phyloP scores from a whole-genome alignment of 1,140 invertebrate species.

The Caenorhabditis inopinata region DNA sequence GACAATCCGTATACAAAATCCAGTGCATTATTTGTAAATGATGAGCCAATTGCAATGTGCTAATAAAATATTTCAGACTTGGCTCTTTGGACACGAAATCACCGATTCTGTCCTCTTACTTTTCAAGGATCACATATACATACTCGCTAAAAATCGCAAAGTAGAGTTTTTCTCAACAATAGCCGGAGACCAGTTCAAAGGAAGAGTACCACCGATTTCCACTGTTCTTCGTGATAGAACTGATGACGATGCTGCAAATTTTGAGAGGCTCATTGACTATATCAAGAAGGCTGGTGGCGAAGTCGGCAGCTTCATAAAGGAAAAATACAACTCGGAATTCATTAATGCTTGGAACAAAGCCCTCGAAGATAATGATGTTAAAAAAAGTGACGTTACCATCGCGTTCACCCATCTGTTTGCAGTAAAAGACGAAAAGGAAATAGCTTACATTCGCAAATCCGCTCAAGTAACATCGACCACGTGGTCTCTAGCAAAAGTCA shows the following conservation, averaged over 20 bases:
- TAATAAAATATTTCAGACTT: not conserved
- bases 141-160: slow-evolving; percentile 95
- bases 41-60: no score
- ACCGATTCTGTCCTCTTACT: not conserved
- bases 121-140: slow-evolving; percentile 72
- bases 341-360: slow-evolving; percentile 83
- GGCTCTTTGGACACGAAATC: slow-evolving; percentile 1
- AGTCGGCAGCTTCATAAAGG: not conserved
- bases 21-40: not conserved
- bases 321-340: slow-evolving; percentile 85
- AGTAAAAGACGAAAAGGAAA: slow-evolving; percentile 89
- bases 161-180: slow-evolving; percentile 91
- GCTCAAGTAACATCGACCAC: slow-evolving; percentile 88
- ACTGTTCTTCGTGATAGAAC: slow-evolving; percentile 86
- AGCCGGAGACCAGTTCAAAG: slow-evolving; percentile 79
- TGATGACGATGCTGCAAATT: slow-evolving; percentile 93
- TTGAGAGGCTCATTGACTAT: slow-evolving; percentile 76
- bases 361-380: slow-evolving; percentile 67
- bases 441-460: slow-evolving; percentile 89
- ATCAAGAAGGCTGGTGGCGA: slow-evolving; percentile 2
- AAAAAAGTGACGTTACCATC: slow-evolving; percentile 76
- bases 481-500: slow-evolving; percentile 90
- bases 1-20: slow-evolving; percentile 7
- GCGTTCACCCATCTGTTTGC: slow-evolving; percentile 84
- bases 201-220: slow-evolving; percentile 78